Conservation (phyloP, 2,113 vertebrate species). For the Crocuta crocuta region DNA sequence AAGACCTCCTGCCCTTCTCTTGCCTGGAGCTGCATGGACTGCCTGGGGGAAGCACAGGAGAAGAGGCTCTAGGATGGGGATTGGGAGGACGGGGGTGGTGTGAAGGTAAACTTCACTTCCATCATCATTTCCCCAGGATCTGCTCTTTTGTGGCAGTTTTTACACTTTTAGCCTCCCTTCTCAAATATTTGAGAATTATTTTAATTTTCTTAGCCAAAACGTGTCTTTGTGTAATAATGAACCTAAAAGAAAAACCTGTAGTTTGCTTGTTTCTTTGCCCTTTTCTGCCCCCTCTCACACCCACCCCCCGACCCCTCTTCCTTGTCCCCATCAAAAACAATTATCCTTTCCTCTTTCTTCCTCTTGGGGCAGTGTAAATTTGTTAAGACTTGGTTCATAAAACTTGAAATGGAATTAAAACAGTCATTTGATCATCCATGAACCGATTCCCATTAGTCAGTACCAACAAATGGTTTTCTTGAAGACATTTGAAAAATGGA, state of each 20-base stretch:
- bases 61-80: neutral
- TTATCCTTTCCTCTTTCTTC: neutral
- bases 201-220: constrained; percentile 41
- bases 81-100: neutral
- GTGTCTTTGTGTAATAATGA: constrained; percentile 20
- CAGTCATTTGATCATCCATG: neutral
- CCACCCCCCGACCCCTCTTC: neutral
- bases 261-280: neutral
- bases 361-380: neutral
- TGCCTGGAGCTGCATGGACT: neutral
- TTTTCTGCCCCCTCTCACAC: neutral
- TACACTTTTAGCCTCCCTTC: neutral
- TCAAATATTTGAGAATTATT: neutral
- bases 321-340: neutral
- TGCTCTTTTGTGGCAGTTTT: neutral
- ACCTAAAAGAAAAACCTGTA: constrained; percentile 40
- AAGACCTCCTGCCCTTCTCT: neutral
- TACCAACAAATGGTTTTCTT: constrained; percentile 16
- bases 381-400: constrained; percentile 39
- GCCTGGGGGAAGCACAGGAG: neutral
- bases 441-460: neutral
- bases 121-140: neutral
- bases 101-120: neutral
- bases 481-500: neutral
- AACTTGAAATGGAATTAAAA: neutral